These are phyloP conservation scores for Cosmia trapezina DNA, from an alignment of 2,888 invertebrate species.

Conservation along the genomic window DNA sequence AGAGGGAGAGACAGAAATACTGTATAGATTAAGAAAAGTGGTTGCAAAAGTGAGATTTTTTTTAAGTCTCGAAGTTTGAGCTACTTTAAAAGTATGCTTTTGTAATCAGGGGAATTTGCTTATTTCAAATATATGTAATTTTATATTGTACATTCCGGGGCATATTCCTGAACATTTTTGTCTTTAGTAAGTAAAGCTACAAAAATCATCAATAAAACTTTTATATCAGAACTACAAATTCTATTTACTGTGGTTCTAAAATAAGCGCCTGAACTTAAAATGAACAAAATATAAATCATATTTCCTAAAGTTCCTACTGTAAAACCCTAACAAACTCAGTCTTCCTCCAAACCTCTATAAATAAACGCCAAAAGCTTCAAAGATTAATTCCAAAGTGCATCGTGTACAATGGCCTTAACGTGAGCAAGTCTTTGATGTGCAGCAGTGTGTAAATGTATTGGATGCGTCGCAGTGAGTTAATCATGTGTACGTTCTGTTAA, in stretches of 20 bases:
- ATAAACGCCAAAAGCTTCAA: neutral
- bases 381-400: conserved; percentile 43
- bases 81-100: neutral
- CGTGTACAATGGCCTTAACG: conserved; percentile 28
- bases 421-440: conserved; percentile 58
- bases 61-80: neutral
- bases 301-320: neutral
- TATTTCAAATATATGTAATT: neutral
- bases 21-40: neutral
- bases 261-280: too few species aligned
- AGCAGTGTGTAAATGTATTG: conserved; percentile 48
- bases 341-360: neutral
- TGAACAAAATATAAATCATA: neutral
- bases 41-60: neutral
- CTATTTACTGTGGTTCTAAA: too few species aligned
- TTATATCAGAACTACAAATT: too few species aligned
- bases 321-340: neutral
- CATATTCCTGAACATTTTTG: neutral
- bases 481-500: conserved; percentile 43
- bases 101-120: neutral
- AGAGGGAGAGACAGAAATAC: neutral
- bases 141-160: neutral
- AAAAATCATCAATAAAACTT: too few species aligned
- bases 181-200: neutral
- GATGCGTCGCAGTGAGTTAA: conserved; percentile 56